Percentiles rank a stretch among this genome's conserved stretches.
phyloP scores from a whole-genome alignment of 35 echinoderm and acorn worm species.

The Patiria miniata region DNA sequence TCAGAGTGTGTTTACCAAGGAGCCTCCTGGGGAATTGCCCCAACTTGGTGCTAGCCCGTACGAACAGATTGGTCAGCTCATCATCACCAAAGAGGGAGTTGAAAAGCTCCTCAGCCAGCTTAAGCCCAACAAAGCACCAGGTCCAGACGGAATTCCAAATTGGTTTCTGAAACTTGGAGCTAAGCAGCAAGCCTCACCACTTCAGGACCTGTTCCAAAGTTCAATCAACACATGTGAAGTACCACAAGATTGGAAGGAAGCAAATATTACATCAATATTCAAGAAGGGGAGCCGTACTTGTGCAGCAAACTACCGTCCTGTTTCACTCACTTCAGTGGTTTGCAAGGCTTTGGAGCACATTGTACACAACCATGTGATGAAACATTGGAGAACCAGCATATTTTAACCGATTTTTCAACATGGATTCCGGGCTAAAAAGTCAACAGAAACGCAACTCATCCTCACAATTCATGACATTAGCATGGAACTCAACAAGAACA shows the following conservation, averaged over 20 bases:
- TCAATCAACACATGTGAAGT: conserved; percentile 47
- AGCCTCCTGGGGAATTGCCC: conserved; percentile 30
- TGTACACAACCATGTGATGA: conserved; percentile 52
- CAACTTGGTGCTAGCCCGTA: neutral
- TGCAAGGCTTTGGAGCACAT: conserved; percentile 60
- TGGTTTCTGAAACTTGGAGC: conserved; percentile 41
- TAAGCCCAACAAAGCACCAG: conserved; percentile 49
- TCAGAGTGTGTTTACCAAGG: conserved; percentile 43
- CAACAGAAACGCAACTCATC: conserved; percentile 53
- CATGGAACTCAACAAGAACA: conserved; percentile 36
- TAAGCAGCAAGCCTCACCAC: conserved; percentile 13
- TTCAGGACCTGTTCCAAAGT: conserved; percentile 54
- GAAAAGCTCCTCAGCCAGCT: neutral
- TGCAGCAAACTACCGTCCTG: conserved; percentile 44
- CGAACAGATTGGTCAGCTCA: conserved; percentile 18
- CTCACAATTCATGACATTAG: conserved; percentile 31
- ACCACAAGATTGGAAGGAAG: conserved; percentile 43
- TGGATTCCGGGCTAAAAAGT: conserved; percentile 50
- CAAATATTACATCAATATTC: conserved; percentile 45
- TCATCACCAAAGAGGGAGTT: conserved; percentile 6
- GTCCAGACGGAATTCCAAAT: conserved; percentile 37
- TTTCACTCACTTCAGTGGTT: conserved; percentile 41
- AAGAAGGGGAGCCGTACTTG: conserved; percentile 19
- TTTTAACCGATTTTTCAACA: conserved; percentile 51
- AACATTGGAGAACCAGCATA: conserved; percentile 34